Percentiles rank a stretch among this genome's conserved stretches.
Conservation (phyloP, 2,888 invertebrate genomes). For the Xestoiulus laeticollis region DNA sequence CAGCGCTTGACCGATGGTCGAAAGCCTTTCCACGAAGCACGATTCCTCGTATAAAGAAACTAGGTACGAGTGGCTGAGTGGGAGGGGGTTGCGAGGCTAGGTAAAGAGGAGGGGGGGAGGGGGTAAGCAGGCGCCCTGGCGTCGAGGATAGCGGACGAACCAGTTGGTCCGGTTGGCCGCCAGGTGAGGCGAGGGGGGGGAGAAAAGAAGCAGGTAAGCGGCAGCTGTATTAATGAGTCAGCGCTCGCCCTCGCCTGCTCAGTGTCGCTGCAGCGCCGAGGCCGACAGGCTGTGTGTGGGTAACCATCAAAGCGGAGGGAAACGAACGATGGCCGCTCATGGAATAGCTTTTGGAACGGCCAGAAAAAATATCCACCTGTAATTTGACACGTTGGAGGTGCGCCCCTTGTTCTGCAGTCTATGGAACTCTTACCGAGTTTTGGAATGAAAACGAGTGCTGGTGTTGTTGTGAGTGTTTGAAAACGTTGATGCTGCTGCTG, state of each 20-base stretch:
- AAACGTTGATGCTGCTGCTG: neutral
- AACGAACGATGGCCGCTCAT: neutral
- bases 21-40: neutral
- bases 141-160: neutral
- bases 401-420: no score
- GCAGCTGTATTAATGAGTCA: slow-evolving; percentile 26
- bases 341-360: slow-evolving; percentile 2
- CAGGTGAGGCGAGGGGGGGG: slow-evolving; percentile 15
- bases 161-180: slow-evolving; percentile 19
- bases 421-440: neutral
- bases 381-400: neutral
- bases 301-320: neutral
- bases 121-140: neutral
- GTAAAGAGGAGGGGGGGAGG: neutral
- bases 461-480: no score
- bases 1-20: neutral
- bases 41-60: neutral
- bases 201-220: neutral
- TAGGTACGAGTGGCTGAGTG: neutral
- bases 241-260: neutral
- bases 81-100: neutral
- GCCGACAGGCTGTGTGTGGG: neutral
- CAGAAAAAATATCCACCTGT: neutral
- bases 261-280: slow-evolving; percentile 6
- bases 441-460: neutral